phyloP scores from a whole-genome alignment of 2,888 invertebrate genomes.

The Limnephilus auricula region DNA sequence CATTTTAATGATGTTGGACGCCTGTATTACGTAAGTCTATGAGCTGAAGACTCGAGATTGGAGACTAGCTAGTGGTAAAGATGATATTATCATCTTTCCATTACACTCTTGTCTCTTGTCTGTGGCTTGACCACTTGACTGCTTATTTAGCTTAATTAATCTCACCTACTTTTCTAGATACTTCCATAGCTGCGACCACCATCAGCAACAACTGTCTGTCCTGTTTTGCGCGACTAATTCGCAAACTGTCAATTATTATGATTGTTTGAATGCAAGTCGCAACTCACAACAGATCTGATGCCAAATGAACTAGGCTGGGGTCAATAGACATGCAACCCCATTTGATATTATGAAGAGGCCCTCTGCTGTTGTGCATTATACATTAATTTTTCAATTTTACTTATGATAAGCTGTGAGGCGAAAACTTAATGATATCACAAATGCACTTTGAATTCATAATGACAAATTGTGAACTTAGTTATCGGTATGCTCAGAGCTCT shows the following conservation, averaged over 20 bases:
- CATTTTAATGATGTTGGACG: too few relatives aligned
- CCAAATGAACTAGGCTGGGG: not conserved
- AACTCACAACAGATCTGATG: not conserved
- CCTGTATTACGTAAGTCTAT: too few relatives aligned
- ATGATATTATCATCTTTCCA: not conserved
- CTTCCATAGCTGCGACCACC: not conserved
- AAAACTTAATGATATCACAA: too few relatives aligned
- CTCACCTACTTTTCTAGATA: not conserved
- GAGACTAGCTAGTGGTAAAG: not conserved
- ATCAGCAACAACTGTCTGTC: too few relatives aligned
- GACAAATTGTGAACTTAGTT: too few relatives aligned
- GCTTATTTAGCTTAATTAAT: not conserved
- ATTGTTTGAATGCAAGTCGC: not conserved
- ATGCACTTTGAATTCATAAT: too few relatives aligned
- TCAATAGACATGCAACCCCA: not conserved
- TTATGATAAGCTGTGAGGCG: too few relatives aligned
- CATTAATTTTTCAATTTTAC: not conserved
- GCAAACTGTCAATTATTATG: not conserved
- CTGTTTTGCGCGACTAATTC: not conserved
- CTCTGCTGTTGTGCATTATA: not conserved
- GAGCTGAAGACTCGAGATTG: too few relatives aligned
- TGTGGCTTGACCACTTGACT: not conserved
- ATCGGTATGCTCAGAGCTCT: too few relatives aligned
- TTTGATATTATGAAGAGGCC: not conserved
- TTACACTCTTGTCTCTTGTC: not conserved